These are phyloP conservation scores for Galaxias olidus DNA, from an alignment of 2,797 vertebrate species.

Conservation along the genomic window DNA sequence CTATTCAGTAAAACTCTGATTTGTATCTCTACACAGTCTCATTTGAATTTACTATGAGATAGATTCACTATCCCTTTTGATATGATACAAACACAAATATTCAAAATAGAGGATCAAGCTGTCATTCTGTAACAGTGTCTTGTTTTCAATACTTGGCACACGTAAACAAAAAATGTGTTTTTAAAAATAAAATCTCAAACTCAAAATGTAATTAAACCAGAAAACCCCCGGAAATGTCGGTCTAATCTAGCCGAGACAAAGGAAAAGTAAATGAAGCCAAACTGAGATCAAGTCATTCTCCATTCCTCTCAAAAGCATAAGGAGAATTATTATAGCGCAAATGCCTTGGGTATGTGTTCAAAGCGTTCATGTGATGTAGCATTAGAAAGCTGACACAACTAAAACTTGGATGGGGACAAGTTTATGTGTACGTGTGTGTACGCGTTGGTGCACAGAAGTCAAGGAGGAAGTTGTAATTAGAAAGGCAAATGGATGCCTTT, in stretches of 20 bases:
- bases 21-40: no score
- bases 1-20: slow-evolving; percentile 28
- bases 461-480: slow-evolving; percentile 39
- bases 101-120: background rate
- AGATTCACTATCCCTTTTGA: slow-evolving; percentile 40
- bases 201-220: slow-evolving; percentile 19
- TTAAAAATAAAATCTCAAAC: background rate
- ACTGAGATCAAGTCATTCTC: background rate
- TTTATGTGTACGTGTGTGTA: background rate
- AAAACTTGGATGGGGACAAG: no score
- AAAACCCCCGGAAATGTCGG: slow-evolving; percentile 13
- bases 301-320: slow-evolving; percentile 7
- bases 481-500: slow-evolving; percentile 49
- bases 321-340: slow-evolving; percentile 9
- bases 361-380: slow-evolving; percentile 20
- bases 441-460: slow-evolving; percentile 31
- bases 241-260: slow-evolving; percentile 18
- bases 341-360: slow-evolving; percentile 17
- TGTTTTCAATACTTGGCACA: slow-evolving; percentile 52
- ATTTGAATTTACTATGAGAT: slow-evolving; percentile 23
- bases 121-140: slow-evolving; percentile 21
- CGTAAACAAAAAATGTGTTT: slow-evolving; percentile 10
- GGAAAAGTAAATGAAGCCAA: background rate
- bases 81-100: slow-evolving; percentile 18
- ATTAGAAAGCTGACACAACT: no score